Conservation (phyloP, 1,140 invertebrate species). For the Brachionus sp. region DNA sequence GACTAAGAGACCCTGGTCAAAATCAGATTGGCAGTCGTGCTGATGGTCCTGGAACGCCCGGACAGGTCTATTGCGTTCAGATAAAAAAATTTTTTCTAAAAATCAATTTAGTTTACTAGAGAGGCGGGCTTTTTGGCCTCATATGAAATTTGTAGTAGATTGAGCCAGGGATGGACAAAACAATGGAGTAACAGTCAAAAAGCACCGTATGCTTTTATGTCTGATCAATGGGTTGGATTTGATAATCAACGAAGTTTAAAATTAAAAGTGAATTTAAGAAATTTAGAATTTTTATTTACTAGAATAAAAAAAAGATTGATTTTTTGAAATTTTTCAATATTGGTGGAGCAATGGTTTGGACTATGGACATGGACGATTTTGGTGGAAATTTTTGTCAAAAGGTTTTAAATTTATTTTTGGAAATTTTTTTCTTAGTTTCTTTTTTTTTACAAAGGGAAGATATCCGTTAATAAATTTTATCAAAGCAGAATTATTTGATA, state of each 20-base stretch:
- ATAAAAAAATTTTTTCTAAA: slow-evolving; percentile 71
- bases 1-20: slow-evolving; percentile 68
- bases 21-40: slow-evolving; percentile 78
- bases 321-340: slow-evolving; percentile 87
- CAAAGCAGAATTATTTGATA: neutral
- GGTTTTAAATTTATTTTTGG: neutral
- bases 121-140: slow-evolving; percentile 86
- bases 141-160: slow-evolving; percentile 72
- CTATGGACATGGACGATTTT: slow-evolving; percentile 76
- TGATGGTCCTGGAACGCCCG: slow-evolving; percentile 66
- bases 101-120: slow-evolving; percentile 67
- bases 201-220: slow-evolving; percentile 72
- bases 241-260: slow-evolving; percentile 80
- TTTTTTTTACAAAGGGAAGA: slow-evolving; percentile 47
- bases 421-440: neutral
- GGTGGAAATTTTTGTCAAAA: slow-evolving; percentile 49
- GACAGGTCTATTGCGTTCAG: slow-evolving; percentile 56
- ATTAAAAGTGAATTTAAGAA: slow-evolving; percentile 62
- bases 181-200: slow-evolving; percentile 68
- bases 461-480: slow-evolving; percentile 52
- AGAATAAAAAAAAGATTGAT: slow-evolving; percentile 66
- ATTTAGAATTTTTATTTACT: neutral
- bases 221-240: slow-evolving; percentile 86
- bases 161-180: slow-evolving; percentile 65
- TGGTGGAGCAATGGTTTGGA: slow-evolving; percentile 94